These are phyloP conservation scores for Phenganax marumi DNA, from an alignment of 92 coral and sea anemone species.

Conservation along the genomic window DNA sequence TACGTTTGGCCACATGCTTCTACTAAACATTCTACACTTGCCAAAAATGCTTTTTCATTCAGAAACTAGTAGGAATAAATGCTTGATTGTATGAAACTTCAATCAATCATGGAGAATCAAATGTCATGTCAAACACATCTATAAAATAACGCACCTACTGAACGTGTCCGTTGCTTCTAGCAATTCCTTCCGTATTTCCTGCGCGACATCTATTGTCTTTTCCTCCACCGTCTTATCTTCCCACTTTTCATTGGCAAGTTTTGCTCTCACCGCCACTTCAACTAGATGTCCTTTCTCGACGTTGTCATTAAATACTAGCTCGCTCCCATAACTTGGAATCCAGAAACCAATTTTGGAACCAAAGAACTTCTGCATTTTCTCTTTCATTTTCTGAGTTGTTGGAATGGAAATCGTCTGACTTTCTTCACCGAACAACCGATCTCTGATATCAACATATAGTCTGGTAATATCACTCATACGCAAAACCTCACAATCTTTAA, in stretches of 20 bases:
- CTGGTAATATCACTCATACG: neutral
- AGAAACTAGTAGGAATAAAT: too few relatives aligned
- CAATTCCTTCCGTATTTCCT: constrained; percentile 8
- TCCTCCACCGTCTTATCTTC: constrained; percentile 7
- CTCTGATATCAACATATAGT: constrained; percentile 1
- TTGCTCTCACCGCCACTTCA: constrained; percentile 15
- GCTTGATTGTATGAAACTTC: too few relatives aligned
- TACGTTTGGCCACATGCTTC: too few relatives aligned
- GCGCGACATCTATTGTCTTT: constrained; percentile 3
- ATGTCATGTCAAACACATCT: too few relatives aligned
- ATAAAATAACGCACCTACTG: neutral
- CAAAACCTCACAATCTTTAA: neutral
- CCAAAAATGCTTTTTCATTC: too few relatives aligned
- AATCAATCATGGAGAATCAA: too few relatives aligned
- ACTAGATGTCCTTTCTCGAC: constrained; percentile 11
- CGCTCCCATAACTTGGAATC: neutral
- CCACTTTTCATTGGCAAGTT: neutral
- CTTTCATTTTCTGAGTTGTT: neutral
- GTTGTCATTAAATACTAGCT: neutral
- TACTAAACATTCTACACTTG: too few relatives aligned
- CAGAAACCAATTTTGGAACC: constrained; percentile 12
- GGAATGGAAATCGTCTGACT: neutral
- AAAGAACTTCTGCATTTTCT: constrained; percentile 2
- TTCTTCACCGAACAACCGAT: neutral
- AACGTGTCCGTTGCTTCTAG: neutral